phyloP scores from a whole-genome alignment of 2,797 vertebrate species.

The Gallirallus australis region DNA sequence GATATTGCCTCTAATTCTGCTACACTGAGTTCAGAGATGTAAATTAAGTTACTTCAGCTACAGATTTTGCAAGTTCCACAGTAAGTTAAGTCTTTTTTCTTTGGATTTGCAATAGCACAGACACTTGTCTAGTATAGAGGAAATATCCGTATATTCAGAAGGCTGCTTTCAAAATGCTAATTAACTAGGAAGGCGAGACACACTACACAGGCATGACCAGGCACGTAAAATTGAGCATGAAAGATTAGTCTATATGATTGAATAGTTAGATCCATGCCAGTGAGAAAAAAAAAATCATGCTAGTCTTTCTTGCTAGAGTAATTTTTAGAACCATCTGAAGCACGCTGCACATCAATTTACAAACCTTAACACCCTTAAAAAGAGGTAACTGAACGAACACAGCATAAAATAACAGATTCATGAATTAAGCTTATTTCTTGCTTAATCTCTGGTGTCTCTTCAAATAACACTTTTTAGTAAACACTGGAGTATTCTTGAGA shows the following conservation, averaged over 20 bases:
- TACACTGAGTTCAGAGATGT: neutral
- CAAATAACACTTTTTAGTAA: neutral
- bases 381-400: neutral
- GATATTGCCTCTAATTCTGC: neutral
- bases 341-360: neutral
- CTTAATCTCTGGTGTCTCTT: neutral
- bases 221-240: neutral
- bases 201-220: neutral
- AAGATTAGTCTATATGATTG: neutral
- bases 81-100: neutral
- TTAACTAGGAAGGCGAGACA: neutral
- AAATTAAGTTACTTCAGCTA: neutral
- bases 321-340: neutral
- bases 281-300: neutral
- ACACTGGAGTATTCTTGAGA: neutral
- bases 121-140: neutral
- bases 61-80: neutral
- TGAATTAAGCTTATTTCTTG: neutral
- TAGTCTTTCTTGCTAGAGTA: neutral
- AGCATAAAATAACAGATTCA: neutral
- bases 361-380: neutral
- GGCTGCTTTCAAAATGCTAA: neutral
- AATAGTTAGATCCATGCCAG: neutral
- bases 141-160: neutral
- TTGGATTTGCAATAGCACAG: neutral